Conservation (phyloP, 2,797 vertebrate genomes). For the Columba guinea region DNA sequence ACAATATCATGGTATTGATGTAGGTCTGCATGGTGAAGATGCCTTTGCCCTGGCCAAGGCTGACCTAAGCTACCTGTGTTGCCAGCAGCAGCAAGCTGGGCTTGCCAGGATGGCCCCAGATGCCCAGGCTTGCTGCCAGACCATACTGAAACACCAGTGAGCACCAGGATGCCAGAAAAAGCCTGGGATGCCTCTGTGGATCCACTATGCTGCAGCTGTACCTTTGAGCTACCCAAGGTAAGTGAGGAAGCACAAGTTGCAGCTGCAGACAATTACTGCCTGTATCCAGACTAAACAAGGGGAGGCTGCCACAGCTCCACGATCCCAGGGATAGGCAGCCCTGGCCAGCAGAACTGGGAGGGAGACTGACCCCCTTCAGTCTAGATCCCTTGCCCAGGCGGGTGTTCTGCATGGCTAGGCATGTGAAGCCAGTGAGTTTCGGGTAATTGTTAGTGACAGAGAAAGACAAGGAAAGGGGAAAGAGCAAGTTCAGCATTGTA, state of each 20-base stretch:
- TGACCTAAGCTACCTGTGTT: too few relatives aligned
- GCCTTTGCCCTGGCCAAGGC: rapidly evolving
- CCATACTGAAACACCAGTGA: rapidly evolving
- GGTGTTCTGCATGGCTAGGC: background rate
- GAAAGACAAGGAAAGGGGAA: slow-evolving; percentile 24
- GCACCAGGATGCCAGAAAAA: background rate
- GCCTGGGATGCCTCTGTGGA: background rate
- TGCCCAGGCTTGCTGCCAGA: rapidly evolving
- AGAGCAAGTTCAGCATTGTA: background rate
- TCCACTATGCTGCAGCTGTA: background rate
- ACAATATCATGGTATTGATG: rapidly evolving
- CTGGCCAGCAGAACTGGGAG: background rate
- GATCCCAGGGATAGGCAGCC: slow-evolving; percentile 5
- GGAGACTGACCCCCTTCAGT: background rate
- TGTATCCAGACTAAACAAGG: slow-evolving; percentile 70
- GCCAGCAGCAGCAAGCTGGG: background rate
- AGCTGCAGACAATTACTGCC: slow-evolving; percentile 70
- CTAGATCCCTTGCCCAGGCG: background rate
- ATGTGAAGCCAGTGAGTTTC: background rate
- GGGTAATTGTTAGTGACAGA: slow-evolving; percentile 41
- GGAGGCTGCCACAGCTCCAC: background rate
- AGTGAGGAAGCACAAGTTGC: background rate
- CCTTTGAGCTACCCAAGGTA: background rate
- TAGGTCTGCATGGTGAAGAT: background rate
- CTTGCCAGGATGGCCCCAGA: background rate